Evolutionary conservation across 2,888 invertebrate genomes (phyloP), one percentile per base, ranked within the genome.

Genomic region (Papilio gigon): DNA sequence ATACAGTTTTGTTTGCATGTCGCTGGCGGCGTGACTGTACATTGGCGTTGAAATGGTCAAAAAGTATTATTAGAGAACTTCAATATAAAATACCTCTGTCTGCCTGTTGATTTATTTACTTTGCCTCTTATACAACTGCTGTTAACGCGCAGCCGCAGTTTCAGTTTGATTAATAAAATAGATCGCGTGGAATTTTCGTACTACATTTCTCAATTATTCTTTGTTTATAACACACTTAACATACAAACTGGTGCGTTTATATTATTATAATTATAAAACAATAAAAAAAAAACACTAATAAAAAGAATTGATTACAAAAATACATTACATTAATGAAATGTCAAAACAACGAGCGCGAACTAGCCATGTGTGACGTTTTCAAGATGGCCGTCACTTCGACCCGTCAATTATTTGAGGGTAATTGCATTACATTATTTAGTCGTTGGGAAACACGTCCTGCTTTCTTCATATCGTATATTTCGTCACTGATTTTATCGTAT

Each of bases 371-470:
- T 44, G 25, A 65, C 37, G 12, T 27, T 67, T 67, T n/a, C 67
- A 67, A 67, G 67, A 67, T 67, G 67, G 67, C 61, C 20, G 61
- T 37, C 50, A 17, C 30, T 44, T 8, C 2, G 33, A 17, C 40
- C 27, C 14, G 22, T 20, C 14, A 63, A 47, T 63, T 63, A 50
- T 63, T 35, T 22, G 20, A 44, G 30, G 30, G n/a, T 47, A 42
- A 63, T 63, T 63, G 44, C 50, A 27, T 50, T 37, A 4, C 22
- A 30, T 59, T 65, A 47, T 33, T 59, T 30, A 33, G 11, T 59
- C 6, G 30, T 42, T 17, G 40, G 56, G 37, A 30, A 66, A 66
- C 35, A 25, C 30, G 65, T 35, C 25, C 65, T 56, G 59, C 20
- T 66, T 65, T 59, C 59, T 30, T 30, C 25, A 25, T 50, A 50